Conservation (phyloP, 2,888 invertebrate genomes). For the Andrena hattorfiana region DNA sequence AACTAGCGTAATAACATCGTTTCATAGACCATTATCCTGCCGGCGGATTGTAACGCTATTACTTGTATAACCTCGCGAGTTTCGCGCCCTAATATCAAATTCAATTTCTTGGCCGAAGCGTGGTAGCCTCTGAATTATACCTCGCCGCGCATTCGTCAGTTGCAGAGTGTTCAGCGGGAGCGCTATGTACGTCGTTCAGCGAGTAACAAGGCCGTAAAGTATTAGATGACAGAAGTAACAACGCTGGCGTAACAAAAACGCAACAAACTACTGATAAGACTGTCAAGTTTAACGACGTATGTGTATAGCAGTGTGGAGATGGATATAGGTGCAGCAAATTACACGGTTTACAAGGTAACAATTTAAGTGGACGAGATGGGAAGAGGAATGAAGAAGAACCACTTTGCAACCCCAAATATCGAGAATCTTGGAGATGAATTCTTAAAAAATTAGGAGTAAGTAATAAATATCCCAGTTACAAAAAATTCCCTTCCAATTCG, state of each 20-base stretch:
- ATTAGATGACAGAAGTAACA: conserved; percentile 1
- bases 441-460: no score
- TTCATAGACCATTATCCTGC: conserved; percentile 52
- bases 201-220: neutral
- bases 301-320: no score
- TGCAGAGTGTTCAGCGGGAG: neutral
- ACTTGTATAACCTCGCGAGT: conserved; percentile 31
- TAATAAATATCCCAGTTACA: no score
- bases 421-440: no score
- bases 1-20: conserved; percentile 58
- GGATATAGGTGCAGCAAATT: neutral
- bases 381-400: no score
- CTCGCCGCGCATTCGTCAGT: neutral
- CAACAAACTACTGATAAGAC: neutral
- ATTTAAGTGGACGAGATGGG: neutral
- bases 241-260: neutral
- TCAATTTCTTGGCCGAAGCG: conserved; percentile 12
- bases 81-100: conserved; percentile 26
- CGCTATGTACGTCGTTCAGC: neutral
- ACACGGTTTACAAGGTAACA: neutral
- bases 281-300: neutral
- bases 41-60: conserved; percentile 29
- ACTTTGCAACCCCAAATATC: no score
- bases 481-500: no score
- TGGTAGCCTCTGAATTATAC: neutral